phyloP scores from a whole-genome alignment of 2,113 vertebrate genomes.

The Psittacula cyanocephala region DNA sequence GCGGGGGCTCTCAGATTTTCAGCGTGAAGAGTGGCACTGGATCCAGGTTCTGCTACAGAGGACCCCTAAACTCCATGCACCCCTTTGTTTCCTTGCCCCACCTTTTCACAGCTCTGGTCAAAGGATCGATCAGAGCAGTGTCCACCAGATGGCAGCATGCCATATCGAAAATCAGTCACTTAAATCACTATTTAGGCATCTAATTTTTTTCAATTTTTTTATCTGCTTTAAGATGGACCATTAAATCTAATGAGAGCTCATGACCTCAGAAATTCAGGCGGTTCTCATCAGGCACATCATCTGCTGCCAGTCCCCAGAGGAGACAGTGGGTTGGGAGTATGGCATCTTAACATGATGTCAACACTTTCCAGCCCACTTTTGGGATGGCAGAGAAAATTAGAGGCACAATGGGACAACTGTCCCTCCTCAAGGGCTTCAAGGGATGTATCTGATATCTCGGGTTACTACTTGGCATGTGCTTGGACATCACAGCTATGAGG shows the following conservation, averaged over 20 bases:
- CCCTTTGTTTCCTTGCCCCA: background rate
- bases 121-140: background rate
- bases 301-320: background rate
- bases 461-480: background rate
- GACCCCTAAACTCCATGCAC: background rate
- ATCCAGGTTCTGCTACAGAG: fast-evolving
- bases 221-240: background rate
- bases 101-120: background rate
- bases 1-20: background rate
- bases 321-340: background rate
- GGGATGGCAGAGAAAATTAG: background rate
- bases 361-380: background rate
- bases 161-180: constrained; percentile 62
- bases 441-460: background rate
- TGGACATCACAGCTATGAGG: background rate
- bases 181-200: constrained; percentile 47
- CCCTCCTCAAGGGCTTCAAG: background rate
- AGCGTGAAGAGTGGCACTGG: background rate
- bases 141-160: constrained; percentile 70
- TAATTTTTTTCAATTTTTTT: background rate
- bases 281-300: background rate
- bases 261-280: background rate
- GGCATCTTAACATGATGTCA: fast-evolving
- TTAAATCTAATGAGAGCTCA: background rate
- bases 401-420: background rate